phyloP scores from a whole-genome alignment of 2,797 vertebrate genomes.

The Paramormyrops hopkinsi region DNA sequence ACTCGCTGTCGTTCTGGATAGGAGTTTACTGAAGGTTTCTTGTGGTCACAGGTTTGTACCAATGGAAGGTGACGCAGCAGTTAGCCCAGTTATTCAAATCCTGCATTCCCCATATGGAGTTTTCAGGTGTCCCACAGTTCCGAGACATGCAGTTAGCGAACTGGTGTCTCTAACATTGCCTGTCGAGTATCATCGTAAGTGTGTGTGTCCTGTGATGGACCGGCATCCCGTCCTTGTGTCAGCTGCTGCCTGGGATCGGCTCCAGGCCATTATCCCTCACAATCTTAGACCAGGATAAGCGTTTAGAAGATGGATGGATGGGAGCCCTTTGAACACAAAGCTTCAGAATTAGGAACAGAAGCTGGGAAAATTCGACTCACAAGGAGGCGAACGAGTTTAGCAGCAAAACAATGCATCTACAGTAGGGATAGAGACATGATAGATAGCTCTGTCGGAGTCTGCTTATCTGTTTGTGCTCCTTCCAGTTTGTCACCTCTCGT shows the following conservation, averaged over 20 bases:
- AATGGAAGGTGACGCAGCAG: not conserved
- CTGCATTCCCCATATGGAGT: not conserved
- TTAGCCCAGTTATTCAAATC: not conserved
- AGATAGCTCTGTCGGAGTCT: conserved; percentile 30
- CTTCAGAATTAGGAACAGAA: not conserved
- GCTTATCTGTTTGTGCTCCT: conserved; percentile 39
- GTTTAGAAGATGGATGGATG: not conserved
- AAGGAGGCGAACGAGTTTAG: not conserved
- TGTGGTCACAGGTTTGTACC: not conserved
- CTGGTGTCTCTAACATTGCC: not conserved
- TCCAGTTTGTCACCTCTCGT: conserved; percentile 20
- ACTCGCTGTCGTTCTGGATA: not conserved
- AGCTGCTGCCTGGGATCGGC: not conserved
- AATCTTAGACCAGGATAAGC: not conserved
- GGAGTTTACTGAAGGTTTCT: not conserved
- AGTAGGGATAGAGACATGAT: conserved; percentile 28
- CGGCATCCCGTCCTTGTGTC: not conserved
- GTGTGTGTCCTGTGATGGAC: not conserved
- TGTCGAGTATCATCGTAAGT: not conserved
- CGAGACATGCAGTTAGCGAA: not conserved
- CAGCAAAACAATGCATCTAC: conserved; percentile 14
- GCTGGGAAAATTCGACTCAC: not conserved
- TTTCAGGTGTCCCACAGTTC: not conserved
- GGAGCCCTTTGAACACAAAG: not conserved
- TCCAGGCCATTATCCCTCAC: not conserved